Evolutionary conservation across 1,140 invertebrate species (phyloP).

Genomic region (Homarus americanus): DNA sequence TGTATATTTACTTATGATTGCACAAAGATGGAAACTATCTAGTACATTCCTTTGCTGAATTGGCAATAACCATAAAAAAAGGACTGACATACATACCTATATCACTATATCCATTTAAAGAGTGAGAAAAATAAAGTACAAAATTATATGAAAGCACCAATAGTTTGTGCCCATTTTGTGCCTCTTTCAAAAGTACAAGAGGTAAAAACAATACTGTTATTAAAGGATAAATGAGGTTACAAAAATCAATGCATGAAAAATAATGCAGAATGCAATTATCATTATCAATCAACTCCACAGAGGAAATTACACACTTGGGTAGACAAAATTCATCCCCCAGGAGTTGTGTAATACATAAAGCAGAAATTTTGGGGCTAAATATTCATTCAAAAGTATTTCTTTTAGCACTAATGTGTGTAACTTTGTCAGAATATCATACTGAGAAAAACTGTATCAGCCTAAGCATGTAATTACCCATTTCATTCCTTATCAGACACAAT

Average conservation of each 20-base stretch:
- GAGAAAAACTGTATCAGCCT: constrained; percentile 37
- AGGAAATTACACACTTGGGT: constrained; percentile 2
- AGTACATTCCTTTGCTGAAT: background rate
- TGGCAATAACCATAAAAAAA: constrained; percentile 4
- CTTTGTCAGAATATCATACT: background rate
- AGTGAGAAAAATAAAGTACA: constrained; percentile 12
- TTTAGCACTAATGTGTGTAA: constrained; percentile 15
- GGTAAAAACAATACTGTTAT: constrained; percentile 59
- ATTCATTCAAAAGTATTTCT: constrained; percentile 29
- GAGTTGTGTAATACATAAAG: constrained; percentile 8
- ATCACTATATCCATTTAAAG: constrained; percentile 26
- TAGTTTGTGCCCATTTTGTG: constrained; percentile 65
- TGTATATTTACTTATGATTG: no score
- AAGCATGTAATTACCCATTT: constrained; percentile 41
- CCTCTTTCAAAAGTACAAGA: constrained; percentile 47
- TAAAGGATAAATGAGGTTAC: constrained; percentile 26
- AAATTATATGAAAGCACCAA: constrained; percentile 50
- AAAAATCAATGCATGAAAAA: constrained; percentile 32
- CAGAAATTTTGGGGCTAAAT: background rate
- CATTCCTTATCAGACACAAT: constrained; percentile 48
- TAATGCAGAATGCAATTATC: constrained; percentile 29
- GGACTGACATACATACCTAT: background rate
- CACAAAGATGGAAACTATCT: background rate
- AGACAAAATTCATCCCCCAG: constrained; percentile 20
- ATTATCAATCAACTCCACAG: constrained; percentile 21